phyloP scores from a whole-genome alignment of 64 coral and sea anemone genomes.

The Stylophora pistillata region DNA sequence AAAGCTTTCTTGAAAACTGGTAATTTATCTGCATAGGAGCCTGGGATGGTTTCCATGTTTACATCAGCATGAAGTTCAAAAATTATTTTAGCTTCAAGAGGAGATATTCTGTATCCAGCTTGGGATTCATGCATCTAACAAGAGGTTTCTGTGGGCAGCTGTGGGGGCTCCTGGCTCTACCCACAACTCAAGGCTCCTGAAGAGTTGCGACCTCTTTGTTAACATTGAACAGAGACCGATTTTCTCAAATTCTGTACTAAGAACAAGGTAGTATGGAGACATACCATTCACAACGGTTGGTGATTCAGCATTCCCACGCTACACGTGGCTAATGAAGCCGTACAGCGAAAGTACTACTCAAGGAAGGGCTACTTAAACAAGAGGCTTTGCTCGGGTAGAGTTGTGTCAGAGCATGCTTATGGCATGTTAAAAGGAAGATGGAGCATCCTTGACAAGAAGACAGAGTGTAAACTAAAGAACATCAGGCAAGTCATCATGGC shows the following conservation, averaged over 20 bases:
- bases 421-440: slow-evolving; percentile 55
- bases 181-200: slow-evolving; percentile 56
- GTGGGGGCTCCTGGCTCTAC: slow-evolving; percentile 60
- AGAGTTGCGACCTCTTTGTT: slow-evolving; percentile 44
- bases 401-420: slow-evolving; percentile 88
- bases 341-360: slow-evolving; percentile 51
- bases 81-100: slow-evolving; percentile 73
- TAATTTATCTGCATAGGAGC: slow-evolving; percentile 55
- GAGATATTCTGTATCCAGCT: slow-evolving; percentile 58
- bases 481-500: slow-evolving; percentile 57
- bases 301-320: slow-evolving; percentile 66
- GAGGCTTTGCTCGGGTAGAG: slow-evolving; percentile 63
- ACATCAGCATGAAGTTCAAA: slow-evolving; percentile 55
- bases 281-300: slow-evolving; percentile 60
- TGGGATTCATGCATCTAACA: slow-evolving; percentile 53
- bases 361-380: slow-evolving; percentile 70
- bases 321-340: slow-evolving; percentile 63
- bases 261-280: slow-evolving; percentile 43
- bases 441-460: slow-evolving; percentile 68
- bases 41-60: slow-evolving; percentile 69
- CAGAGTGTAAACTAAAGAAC: slow-evolving; percentile 53
- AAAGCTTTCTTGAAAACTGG: slow-evolving; percentile 57
- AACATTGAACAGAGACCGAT: slow-evolving; percentile 48
- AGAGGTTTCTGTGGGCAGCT: slow-evolving; percentile 70
- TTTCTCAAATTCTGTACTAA: slow-evolving; percentile 55